These are phyloP conservation scores for Loriculus beryllinus DNA, from an alignment of 2,797 vertebrate genomes.

Conservation along the genomic window DNA sequence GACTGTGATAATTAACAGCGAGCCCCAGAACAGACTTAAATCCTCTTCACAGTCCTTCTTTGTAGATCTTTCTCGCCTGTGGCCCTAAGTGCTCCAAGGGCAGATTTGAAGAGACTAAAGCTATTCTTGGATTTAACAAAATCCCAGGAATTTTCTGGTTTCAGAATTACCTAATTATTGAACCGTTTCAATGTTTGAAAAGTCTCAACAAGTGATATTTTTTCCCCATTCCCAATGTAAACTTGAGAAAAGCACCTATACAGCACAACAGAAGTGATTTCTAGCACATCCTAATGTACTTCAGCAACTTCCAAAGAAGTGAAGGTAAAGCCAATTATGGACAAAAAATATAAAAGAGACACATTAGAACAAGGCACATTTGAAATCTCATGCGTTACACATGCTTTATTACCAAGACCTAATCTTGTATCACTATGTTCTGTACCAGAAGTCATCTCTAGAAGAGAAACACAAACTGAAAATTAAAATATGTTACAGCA, in stretches of 20 bases:
- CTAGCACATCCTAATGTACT: background rate
- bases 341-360: accelerated
- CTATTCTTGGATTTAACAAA: background rate
- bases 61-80: background rate
- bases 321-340: background rate
- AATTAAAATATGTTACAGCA: background rate
- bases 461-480: background rate
- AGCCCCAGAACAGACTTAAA: background rate
- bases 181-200: background rate
- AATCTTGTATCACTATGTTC: background rate
- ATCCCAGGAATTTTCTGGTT: background rate
- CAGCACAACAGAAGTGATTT: background rate
- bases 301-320: background rate
- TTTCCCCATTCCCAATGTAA: background rate
- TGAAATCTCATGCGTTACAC: background rate
- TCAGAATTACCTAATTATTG: background rate
- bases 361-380: background rate
- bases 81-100: background rate
- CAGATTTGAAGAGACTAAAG: background rate
- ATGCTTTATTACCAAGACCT: background rate
- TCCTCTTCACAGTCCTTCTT: background rate
- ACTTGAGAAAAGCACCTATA: background rate
- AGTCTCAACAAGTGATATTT: background rate
- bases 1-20: background rate
- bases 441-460: background rate